Conservation (phyloP, 2,113 vertebrate species). For the Rostratula benghalensis region DNA sequence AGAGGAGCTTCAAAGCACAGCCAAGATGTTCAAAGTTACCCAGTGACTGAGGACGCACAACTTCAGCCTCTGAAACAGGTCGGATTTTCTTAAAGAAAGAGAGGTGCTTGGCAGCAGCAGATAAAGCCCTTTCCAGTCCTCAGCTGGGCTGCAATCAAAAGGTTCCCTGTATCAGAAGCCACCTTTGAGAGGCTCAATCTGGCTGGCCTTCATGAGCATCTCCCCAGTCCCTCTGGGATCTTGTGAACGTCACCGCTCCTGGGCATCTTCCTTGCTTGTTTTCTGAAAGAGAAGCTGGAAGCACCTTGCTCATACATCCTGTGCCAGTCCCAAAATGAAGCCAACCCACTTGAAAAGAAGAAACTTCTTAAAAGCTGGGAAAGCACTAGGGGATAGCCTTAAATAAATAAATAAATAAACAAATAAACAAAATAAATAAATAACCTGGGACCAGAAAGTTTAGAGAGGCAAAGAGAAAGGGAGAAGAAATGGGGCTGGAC, state of each 20-base stretch:
- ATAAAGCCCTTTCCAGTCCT: background rate
- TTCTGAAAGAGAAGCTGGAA: background rate
- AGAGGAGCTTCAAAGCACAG: background rate
- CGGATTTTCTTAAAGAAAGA: background rate
- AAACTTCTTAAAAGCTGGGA: background rate
- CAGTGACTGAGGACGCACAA: background rate
- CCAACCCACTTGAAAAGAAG: background rate
- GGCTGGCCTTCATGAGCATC: background rate
- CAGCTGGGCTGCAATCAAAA: background rate
- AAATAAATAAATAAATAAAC: no score
- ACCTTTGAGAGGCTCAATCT: background rate
- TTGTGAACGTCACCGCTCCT: background rate
- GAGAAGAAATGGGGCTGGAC: rapidly evolving
- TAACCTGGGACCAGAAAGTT: background rate
- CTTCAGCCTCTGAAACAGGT: background rate
- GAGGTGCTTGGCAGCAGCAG: background rate
- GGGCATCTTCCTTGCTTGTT: background rate
- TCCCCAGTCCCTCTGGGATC: rapidly evolving
- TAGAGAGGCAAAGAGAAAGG: background rate
- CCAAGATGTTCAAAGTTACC: background rate
- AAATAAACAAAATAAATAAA: no score
- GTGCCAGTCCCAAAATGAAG: background rate
- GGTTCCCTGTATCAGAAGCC: background rate
- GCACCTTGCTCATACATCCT: background rate
- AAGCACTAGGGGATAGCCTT: background rate